Base-by-base conservation (phyloP, 1,140 invertebrate species). In the Sycophila sp. region DNA sequence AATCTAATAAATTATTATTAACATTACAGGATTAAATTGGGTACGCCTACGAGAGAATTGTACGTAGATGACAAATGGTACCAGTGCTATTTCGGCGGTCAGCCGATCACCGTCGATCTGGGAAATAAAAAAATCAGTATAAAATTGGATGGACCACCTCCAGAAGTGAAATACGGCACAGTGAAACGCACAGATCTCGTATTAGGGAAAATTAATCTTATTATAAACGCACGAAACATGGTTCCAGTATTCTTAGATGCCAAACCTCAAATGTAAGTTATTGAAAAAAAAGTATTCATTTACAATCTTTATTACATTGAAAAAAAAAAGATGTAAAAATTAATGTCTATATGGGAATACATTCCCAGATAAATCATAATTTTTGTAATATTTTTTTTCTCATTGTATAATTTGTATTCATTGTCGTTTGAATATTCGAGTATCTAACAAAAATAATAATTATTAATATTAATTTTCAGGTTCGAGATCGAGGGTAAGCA, bases 1-100 rank as follows among this genome's bases (percentile, higher is more conserved):
- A n/a, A 53, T 28, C 2, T 11, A 53, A 4, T 24, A 30, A n/a
- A 26, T 59, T 17, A 6, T 24, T 51, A 5, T 22, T 51, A 22
- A 51, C 47, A 56, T 58, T 73, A 79, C 75, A 88, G 91, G 70
- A 93, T 99, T 24, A 89, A 92, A 75, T 92, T 99, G 71, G 97
- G 98, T 36, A 94, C 93, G 24, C 97, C 97, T 0, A 96, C 95
- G 0, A 88, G 96, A 59, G 97, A 99, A 82, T 85, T 99, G 2
- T 96, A 93, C 73, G 92, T 99, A 30, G 94, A 98, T 83, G 92
- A 92, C n/a, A 87, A 89, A 34, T 94, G 92, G 88, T 97, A 95
- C 77, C 94, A 96, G 78, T 94, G 94, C 78, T 94, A 93, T 73
- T 98, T 99, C 83, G 96, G 96, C 51, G 96, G 96, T 6, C 92